A percentile compares a stretch with the other conserved stretches of the same genome.
Conservation (phyloP, 2,888 invertebrate genomes). For the Tricholauxania praeusta region DNA sequence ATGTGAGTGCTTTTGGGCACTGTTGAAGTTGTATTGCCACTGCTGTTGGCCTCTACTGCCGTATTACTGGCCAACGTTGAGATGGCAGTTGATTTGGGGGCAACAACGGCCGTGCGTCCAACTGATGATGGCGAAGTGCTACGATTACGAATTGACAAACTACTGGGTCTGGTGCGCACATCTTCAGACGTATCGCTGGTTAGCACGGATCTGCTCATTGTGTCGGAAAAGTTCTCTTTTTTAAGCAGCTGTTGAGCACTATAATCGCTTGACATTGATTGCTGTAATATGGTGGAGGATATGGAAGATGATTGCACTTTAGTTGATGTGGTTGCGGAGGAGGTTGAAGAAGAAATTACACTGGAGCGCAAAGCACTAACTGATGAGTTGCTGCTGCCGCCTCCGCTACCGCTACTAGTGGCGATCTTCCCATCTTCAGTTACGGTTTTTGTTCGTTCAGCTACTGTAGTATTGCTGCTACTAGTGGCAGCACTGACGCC, state of each 20-base stretch:
- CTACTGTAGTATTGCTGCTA: constrained; percentile 24
- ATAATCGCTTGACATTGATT: constrained; percentile 57
- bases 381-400: constrained; percentile 43
- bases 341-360: constrained; percentile 21
- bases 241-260: constrained; percentile 42
- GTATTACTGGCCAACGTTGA: constrained; percentile 22
- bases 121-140: constrained; percentile 61
- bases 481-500: constrained; percentile 34
- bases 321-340: constrained; percentile 49
- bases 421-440: constrained; percentile 50
- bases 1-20: constrained; percentile 40
- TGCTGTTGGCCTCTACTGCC: constrained; percentile 45
- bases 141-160: constrained; percentile 62
- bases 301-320: constrained; percentile 62
- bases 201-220: constrained; percentile 51
- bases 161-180: constrained; percentile 60
- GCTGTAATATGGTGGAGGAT: constrained; percentile 58
- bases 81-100: constrained; percentile 35
- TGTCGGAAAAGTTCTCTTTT: constrained; percentile 45
- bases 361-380: constrained; percentile 12
- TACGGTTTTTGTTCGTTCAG: constrained; percentile 29
- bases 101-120: constrained; percentile 41
- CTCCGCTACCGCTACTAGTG: constrained; percentile 42
- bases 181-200: constrained; percentile 51
- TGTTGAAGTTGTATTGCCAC: constrained; percentile 37